Base-by-base conservation (phyloP, 2,113 vertebrate genomes). In the Tenebrosternarchus preto region DNA sequence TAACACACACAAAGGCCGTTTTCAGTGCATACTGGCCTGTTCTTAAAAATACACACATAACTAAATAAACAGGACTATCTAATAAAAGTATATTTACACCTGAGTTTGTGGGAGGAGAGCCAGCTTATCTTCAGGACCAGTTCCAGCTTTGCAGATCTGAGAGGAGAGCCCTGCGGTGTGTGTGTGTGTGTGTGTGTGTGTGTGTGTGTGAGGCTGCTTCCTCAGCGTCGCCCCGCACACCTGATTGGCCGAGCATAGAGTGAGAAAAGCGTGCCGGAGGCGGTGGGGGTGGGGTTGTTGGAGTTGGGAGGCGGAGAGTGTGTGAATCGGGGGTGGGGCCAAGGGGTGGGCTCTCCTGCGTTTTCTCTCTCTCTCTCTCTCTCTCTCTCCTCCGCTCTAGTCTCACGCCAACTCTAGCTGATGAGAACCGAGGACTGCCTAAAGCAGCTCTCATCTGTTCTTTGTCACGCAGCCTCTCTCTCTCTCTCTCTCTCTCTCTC, bases 361-460 rank as follows among this genome's bases (percentile, higher is more conserved):
- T 87, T 90, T 86, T 88, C 69, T 71, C 68, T 64, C 25, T 71
- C 55, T 27, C 39, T 57, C 27, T 43, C 57, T 29, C 60, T 72
- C n/a, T 50, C 61, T 72, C 22, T 60, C 67, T 63, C 80, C 64
- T 57, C 20, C 61, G 12, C 76, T 57, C 73, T 36, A 50, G n/a
- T 85, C 88, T 84, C 86, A 88, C 87, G 81, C 88, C 90, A 88
- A 90, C 89, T 88, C 85, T 89, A 81, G 88, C 88, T 92, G 90
- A 91, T 91, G 90, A 92, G 89, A 91, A 93, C 91, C 89, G 89
- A 76, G 85, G 90, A 89, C 92, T 85, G 66, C 84, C 87, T 92
- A 77, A 85, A 82, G 73, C 76, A 81, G 83, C 80, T 85, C 81
- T 83, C 82, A 78, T 82, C 70, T 56, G 76, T 71, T 56, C 60